phyloP scores from a whole-genome alignment of 2,797 vertebrate species.

The Myotis findleyi region DNA sequence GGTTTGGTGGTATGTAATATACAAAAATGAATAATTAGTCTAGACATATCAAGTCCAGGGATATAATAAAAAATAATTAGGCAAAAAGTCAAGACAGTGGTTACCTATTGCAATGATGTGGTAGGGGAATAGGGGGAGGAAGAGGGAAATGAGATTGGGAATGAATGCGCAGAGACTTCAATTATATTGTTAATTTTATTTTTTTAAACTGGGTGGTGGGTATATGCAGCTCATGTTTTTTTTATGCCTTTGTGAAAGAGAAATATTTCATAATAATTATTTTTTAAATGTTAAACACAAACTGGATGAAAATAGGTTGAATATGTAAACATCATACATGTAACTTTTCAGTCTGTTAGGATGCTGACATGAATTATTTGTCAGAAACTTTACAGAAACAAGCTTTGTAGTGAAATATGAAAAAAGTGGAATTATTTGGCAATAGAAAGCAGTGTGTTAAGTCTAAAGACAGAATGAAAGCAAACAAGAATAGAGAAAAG shows the following conservation, averaged over 20 bases:
- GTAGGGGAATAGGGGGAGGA: background rate
- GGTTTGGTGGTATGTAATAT: background rate
- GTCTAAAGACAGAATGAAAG: background rate
- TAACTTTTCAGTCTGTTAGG: slow-evolving; percentile 5
- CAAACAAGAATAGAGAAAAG: background rate
- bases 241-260: slow-evolving; percentile 35
- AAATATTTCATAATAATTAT: slow-evolving; percentile 29
- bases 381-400: slow-evolving; percentile 16
- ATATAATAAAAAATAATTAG: slow-evolving; percentile 21
- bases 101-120: background rate
- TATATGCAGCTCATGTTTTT: background rate
- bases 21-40: background rate
- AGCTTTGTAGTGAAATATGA: slow-evolving; percentile 17
- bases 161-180: slow-evolving; percentile 14
- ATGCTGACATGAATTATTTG: slow-evolving; percentile 27
- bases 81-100: slow-evolving; percentile 2
- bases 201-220: background rate
- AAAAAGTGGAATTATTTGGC: slow-evolving; percentile 11
- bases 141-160: background rate
- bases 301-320: background rate
- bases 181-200: background rate
- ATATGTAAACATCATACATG: background rate
- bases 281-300: background rate
- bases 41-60: background rate
- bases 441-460: background rate